Evolutionary conservation across 1,140 invertebrate genomes (phyloP).

Genomic region (Drosophila serrata): DNA sequence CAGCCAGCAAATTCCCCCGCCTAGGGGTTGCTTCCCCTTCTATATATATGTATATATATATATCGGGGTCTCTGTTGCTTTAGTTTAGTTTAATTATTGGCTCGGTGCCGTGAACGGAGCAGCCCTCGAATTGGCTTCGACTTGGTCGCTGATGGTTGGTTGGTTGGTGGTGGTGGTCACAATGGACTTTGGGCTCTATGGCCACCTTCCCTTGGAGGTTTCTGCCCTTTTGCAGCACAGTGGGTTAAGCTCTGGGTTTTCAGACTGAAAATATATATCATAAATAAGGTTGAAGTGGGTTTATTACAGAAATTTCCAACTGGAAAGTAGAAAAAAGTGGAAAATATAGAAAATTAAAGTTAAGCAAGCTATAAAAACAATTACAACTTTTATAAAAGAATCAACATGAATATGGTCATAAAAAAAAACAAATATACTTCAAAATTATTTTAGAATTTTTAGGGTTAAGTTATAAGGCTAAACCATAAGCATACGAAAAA

Average conservation of each 20-base stretch:
- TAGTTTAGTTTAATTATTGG: conserved; percentile 80
- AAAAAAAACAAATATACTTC: no score
- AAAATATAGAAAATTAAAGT: no score
- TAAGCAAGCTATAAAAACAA: no score
- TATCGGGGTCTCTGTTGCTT: conserved; percentile 38
- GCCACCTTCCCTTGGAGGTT: conserved; percentile 11
- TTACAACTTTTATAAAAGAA: no score
- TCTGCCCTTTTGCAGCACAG: conserved; percentile 49
- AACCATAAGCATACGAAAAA: no score
- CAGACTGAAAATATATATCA: neutral
- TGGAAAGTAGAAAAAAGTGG: no score
- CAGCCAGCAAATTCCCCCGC: conserved; percentile 34
- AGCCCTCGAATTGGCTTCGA: conserved; percentile 29
- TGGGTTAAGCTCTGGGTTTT: conserved; percentile 21
- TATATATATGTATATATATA: neutral
- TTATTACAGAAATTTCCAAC: neutral
- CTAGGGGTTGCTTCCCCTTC: conserved; percentile 61
- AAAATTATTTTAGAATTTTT: no score
- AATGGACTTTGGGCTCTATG: conserved; percentile 48
- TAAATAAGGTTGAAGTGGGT: neutral
- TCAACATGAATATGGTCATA: no score
- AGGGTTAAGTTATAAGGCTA: no score
- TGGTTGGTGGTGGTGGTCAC: conserved; percentile 41
- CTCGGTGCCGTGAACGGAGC: conserved; percentile 55
- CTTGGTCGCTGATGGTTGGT: conserved; percentile 14